These are phyloP conservation scores for Apis laboriosa DNA, from an alignment of 1,140 invertebrate genomes.

Conservation along the genomic window DNA sequence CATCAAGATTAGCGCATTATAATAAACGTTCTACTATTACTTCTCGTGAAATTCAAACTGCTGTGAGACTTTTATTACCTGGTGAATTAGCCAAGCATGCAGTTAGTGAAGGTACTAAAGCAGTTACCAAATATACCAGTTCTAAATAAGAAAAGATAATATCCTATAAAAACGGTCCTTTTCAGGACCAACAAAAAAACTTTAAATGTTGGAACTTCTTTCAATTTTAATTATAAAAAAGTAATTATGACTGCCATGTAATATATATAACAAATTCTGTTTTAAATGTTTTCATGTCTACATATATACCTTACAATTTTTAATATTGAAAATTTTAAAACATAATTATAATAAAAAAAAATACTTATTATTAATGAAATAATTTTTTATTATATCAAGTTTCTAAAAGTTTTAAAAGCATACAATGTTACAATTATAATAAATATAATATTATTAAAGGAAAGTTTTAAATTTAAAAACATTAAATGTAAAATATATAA, in stretches of 20 bases:
- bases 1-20: conserved; percentile 86
- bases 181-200: conserved; percentile 65
- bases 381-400: no score
- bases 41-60: conserved; percentile 64
- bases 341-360: no score
- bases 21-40: conserved; percentile 82
- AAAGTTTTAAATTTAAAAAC: neutral
- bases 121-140: conserved; percentile 83
- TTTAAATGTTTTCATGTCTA: neutral
- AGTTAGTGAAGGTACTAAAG: conserved; percentile 83
- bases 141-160: conserved; percentile 77
- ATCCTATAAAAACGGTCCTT: conserved; percentile 60
- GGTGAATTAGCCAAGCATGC: conserved; percentile 84
- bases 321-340: no score
- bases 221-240: neutral
- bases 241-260: neutral
- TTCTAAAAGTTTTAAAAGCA: neutral
- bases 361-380: neutral
- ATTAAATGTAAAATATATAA: neutral
- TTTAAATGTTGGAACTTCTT: neutral
- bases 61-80: conserved; percentile 82
- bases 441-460: neutral
- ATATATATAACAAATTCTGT: neutral
- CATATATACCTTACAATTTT: neutral
- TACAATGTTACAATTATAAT: neutral